phyloP scores from a whole-genome alignment of 2,797 vertebrate genomes.

The Gallinago nigripennis region DNA sequence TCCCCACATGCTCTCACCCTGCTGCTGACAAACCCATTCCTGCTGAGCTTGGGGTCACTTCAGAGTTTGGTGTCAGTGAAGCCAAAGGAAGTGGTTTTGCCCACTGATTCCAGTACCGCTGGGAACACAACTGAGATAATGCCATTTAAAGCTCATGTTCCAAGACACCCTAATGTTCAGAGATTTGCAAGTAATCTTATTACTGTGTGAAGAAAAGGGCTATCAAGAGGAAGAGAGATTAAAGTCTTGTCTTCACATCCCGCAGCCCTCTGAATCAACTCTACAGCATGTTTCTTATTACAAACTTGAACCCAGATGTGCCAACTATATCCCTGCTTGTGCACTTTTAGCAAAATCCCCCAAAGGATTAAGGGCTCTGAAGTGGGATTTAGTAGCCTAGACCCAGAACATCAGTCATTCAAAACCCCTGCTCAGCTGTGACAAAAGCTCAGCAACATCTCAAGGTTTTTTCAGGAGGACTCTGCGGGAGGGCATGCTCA shows the following conservation, averaged over 20 bases:
- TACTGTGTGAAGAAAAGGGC: background rate
- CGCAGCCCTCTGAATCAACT: background rate
- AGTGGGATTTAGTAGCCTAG: background rate
- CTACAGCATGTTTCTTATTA: background rate
- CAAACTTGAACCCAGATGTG: background rate
- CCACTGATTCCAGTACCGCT: background rate
- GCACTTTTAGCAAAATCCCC: background rate
- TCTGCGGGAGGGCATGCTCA: rapidly evolving
- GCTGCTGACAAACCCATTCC: background rate
- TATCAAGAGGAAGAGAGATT: background rate
- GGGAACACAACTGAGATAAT: background rate
- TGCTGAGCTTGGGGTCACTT: background rate
- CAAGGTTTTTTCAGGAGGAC: rapidly evolving
- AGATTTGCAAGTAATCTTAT: conserved; percentile 10
- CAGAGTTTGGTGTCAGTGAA: background rate
- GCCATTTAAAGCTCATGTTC: conserved; percentile 21
- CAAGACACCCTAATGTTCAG: background rate
- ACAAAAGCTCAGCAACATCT: background rate
- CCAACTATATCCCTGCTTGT: background rate
- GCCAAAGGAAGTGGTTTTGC: conserved; percentile 43
- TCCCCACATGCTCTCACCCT: background rate
- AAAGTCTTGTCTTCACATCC: background rate
- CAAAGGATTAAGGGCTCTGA: background rate
- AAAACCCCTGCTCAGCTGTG: background rate
- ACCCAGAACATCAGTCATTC: background rate